A percentile compares a stretch with the other conserved stretches of the same genome.
Conservation (phyloP, 2,888 invertebrate genomes). For the Cryptops parisi region DNA sequence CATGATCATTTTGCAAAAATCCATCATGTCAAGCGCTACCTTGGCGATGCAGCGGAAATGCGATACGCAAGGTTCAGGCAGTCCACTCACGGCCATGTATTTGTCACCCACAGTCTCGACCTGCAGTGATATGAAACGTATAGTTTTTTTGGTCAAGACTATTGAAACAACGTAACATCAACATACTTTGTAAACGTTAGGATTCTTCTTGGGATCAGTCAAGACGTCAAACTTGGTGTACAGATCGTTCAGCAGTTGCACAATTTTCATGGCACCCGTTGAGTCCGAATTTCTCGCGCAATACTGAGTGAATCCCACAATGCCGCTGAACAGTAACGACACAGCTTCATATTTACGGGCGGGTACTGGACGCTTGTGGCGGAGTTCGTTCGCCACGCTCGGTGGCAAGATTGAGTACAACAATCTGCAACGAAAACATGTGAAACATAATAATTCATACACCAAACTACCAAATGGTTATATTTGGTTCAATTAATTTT, state of each 20-base stretch:
- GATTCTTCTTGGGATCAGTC: constrained; percentile 80
- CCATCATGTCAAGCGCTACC: constrained; percentile 90
- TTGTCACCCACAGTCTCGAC: constrained; percentile 97
- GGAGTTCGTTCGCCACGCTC: constrained; percentile 84
- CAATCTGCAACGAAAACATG: constrained; percentile 47
- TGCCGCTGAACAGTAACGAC: constrained; percentile 84
- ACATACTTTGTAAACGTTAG: constrained; percentile 82
- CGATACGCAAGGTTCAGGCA: constrained; percentile 76
- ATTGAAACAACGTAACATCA: too few relatives aligned
- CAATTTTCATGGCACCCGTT: constrained; percentile 89
- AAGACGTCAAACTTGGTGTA: constrained; percentile 89
- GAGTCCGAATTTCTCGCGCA: constrained; percentile 83
- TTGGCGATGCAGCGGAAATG: constrained; percentile 84
- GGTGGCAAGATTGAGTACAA: constrained; percentile 88
- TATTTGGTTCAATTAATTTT: not conserved
- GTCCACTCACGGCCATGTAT: constrained; percentile 93
- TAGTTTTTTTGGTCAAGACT: too few relatives aligned
- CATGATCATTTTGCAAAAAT: constrained; percentile 68
- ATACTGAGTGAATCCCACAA: constrained; percentile 77
- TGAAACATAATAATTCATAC: not conserved
- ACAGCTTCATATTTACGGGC: constrained; percentile 78
- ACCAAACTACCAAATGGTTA: not conserved
- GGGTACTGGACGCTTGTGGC: constrained; percentile 80
- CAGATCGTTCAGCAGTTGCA: constrained; percentile 78
- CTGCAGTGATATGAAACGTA: constrained; percentile 38